These are phyloP conservation scores for Circaetus cinerascens DNA, from an alignment of 2,113 vertebrate species.

Conservation along the genomic window DNA sequence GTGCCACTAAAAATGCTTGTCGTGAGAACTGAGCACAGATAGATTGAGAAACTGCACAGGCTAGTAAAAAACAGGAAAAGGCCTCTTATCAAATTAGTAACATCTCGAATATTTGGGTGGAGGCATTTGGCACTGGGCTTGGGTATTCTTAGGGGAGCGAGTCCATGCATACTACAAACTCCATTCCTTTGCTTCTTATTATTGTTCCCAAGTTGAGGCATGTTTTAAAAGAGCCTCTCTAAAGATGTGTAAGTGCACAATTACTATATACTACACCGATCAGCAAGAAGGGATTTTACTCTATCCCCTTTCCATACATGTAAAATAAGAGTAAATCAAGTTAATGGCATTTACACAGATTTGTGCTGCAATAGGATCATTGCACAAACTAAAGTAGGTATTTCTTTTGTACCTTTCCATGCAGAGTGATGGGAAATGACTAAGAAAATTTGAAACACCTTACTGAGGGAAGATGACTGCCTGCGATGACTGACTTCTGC, in stretches of 20 bases:
- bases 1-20: not conserved
- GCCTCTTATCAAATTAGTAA: conserved; percentile 46
- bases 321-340: not conserved
- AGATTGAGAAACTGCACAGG: conserved; percentile 9
- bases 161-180: not conserved
- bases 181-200: not conserved
- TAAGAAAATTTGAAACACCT: not conserved
- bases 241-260: not conserved
- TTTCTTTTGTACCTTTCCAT: not conserved
- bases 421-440: not conserved
- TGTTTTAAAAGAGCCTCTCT: not conserved
- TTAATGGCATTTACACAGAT: not conserved
- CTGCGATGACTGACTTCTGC: not conserved
- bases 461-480: not conserved
- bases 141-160: not conserved
- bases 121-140: conserved; percentile 36
- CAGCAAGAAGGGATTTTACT: not conserved
- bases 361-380: not conserved
- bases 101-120: conserved; percentile 37
- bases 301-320: not conserved
- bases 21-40: not conserved
- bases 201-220: not conserved
- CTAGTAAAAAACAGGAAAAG: conserved; percentile 52
- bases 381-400: not conserved
- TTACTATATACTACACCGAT: not conserved